Evolutionary conservation across 2,888 invertebrate genomes (phyloP).

Genomic region (Diaprepes abbreviatus): DNA sequence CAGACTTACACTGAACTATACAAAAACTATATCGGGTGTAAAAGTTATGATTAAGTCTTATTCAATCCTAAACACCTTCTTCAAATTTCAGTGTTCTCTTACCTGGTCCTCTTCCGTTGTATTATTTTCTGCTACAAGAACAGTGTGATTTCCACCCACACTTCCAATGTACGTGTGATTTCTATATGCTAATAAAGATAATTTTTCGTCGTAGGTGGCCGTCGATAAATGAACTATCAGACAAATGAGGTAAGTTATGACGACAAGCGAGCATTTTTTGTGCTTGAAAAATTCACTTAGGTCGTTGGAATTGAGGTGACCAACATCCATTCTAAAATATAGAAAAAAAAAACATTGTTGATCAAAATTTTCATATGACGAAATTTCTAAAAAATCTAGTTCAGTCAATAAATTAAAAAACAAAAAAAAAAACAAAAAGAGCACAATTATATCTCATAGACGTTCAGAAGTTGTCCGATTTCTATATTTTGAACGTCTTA

Average conservation of each 20-base stretch:
- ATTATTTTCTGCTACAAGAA: conserved; percentile 13
- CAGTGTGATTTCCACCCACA: conserved; percentile 51
- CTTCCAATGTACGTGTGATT: conserved; percentile 53
- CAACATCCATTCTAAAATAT: conserved; percentile 63
- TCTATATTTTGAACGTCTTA: too few species aligned
- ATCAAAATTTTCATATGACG: too few species aligned
- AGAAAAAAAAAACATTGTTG: too few species aligned
- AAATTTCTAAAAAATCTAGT: too few species aligned
- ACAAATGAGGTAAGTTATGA: conserved; percentile 61
- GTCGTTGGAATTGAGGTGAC: conserved; percentile 59
- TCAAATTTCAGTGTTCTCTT: not conserved
- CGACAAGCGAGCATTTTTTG: conserved; percentile 60
- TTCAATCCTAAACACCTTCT: not conserved
- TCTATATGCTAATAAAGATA: conserved; percentile 58
- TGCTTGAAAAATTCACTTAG: conserved; percentile 59
- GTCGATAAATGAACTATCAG: conserved; percentile 63
- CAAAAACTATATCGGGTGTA: too few species aligned
- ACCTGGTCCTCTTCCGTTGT: conserved; percentile 23
- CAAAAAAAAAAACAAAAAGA: too few species aligned
- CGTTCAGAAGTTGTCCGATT: too few species aligned
- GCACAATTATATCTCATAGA: too few species aligned
- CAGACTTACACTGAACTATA: too few species aligned
- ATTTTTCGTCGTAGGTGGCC: conserved; percentile 62
- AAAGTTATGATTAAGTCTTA: too few species aligned
- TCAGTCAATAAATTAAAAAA: too few species aligned